Evolutionary conservation across 2,113 vertebrate genomes (phyloP), one percentile per base, ranked within the genome.

Genomic region (Stomatorhinus ivindoensis): DNA sequence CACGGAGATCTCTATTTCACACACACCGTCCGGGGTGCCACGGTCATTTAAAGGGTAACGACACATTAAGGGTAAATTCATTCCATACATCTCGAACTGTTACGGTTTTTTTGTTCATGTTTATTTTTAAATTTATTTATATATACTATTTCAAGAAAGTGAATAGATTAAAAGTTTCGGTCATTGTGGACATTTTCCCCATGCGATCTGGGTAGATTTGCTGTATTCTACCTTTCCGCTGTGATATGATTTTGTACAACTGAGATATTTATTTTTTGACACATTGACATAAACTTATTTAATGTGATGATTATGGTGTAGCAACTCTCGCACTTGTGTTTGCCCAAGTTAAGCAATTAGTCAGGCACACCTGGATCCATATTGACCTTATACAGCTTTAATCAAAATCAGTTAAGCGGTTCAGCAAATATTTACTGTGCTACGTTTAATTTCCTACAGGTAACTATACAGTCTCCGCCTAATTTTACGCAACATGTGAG

Each of bases 401-500:
- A 69, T 11, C 35, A 15, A 80, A 42, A 42, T 19, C 73, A 42
- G 39, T 80, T 39, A 80, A 80, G 73, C 31, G 39, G 73, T 80
- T 42, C 5, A 17, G 73, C 35, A 80, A 80, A 53, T 91, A 92
- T 93, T 95, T 93, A 95, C 92, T 94, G 92, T 94, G 93, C 94
- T 93, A 91, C 93, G 95, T 95, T 96, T 97, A 97, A 99, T 99
- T 98, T 98, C 96, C 98, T 97, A 98, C 99, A 99, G 98, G 98
- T 99, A 98, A 99, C 98, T 97, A 98, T 98, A 98, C 98, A 99
- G 98, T 99, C 98, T 97, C 96, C 98, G 98, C 98, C 98, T 97
- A 99, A 99, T 99, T 99, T 99, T 98, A 99, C 98, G 97, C 98
- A 99, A 98, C 98, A 99, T 97, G 98, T 99, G 96, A 99, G 98